Percentiles rank a stretch among this genome's conserved stretches.
These are phyloP conservation scores for Barnardius zonarius DNA, from an alignment of 2,113 vertebrate species.

Conservation along the genomic window DNA sequence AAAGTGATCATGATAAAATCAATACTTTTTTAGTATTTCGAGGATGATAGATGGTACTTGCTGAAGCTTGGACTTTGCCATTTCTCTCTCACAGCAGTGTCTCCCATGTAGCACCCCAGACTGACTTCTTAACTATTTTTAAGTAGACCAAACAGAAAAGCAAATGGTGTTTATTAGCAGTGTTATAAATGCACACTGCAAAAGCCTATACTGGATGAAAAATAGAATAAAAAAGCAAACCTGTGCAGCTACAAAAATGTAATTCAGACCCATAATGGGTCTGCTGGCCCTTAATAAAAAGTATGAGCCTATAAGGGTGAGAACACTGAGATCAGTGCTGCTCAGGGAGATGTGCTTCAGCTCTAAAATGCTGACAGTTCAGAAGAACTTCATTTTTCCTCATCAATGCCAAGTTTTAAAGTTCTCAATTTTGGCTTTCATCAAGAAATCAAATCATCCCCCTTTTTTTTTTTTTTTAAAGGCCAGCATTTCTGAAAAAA, in stretches of 20 bases:
- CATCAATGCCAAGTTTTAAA: slow-evolving; percentile 38
- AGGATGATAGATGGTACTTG: background rate
- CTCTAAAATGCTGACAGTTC: slow-evolving; percentile 33
- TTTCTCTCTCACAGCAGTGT: background rate
- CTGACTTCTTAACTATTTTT: background rate
- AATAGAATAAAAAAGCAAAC: background rate
- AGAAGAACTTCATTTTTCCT: slow-evolving; percentile 50
- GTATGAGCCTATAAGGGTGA: background rate
- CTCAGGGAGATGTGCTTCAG: slow-evolving; percentile 10
- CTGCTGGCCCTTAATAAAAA: slow-evolving; percentile 21
- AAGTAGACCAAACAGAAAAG: background rate
- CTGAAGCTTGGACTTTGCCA: background rate
- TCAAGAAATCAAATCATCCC: slow-evolving; percentile 25
- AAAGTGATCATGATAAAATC: background rate
- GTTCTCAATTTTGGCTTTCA: slow-evolving; percentile 44
- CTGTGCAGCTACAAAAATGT: background rate
- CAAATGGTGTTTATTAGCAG: background rate
- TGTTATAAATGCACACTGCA: background rate
- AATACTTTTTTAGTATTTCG: background rate
- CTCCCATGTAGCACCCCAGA: background rate
- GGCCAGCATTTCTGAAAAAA: slow-evolving; percentile 10
- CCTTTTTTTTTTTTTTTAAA: background rate
- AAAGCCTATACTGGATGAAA: background rate
- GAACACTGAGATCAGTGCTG: background rate
- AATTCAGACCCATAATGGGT: slow-evolving; percentile 1